Evolutionary conservation across 2,113 vertebrate species (phyloP), one percentile per base, ranked within the genome.

Genomic region (Limnothrissa miodon): DNA sequence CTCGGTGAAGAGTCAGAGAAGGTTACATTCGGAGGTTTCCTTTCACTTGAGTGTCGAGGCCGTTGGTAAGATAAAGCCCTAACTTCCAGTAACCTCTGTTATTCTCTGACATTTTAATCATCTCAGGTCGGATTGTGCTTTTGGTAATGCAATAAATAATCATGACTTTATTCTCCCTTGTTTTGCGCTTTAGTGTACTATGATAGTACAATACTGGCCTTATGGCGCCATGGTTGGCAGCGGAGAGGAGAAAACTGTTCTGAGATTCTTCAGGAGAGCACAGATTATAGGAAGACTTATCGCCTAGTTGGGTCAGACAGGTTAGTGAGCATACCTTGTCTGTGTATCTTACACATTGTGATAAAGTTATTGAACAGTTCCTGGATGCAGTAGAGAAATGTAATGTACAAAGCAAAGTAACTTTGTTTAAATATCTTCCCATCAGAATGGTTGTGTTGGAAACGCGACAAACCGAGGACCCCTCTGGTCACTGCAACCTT

Each of bases 141-240:
- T 66, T 29, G 1, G 25, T 29, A 53, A 17, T 53, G 48, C 1
- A 21, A 53, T 5, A 53, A 53, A 53, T 6, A n/a, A 48, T 48
- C 39, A 9, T 80, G 10, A 23, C 36, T 56, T 48, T 25, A 23
- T 83, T 29, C 59, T 33, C n/a, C 33, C 29, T 66, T 10, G 59
- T 25, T 25, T 78, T 66, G 9, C 83, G 42, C 81, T 46, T 4
- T 87, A 97, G 96, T 95, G 39, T 93, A 95, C 90, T 90, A 95
- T 7, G 94, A 94, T 2, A 93, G 95, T 78, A 93, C 92, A 0
- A 83, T 97, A 84, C 89, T 97, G 85, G 95, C 92, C 0, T 91
- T 97, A 87, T 97, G 96, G 96, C 95, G 94, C 87, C 96, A 97
- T 2, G 96, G 96, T 29, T 95, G 97, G 91, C 94, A 96, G 89